A percentile compares a stretch with the other conserved stretches of the same genome.
These are phyloP conservation scores for Autographa gamma DNA, from an alignment of 2,888 invertebrate genomes.

Conservation along the genomic window DNA sequence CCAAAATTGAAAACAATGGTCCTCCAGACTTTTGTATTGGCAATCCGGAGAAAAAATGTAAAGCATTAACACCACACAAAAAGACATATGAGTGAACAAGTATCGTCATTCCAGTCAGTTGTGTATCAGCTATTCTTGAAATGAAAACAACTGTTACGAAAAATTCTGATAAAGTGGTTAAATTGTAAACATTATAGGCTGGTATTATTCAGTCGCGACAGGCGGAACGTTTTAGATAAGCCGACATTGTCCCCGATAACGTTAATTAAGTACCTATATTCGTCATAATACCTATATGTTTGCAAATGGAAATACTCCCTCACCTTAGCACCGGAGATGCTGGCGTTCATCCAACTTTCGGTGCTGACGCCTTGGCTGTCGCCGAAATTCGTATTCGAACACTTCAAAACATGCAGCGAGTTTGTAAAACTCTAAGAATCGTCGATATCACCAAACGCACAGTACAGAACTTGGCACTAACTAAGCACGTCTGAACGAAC, in stretches of 20 bases:
- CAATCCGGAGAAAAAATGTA: slow-evolving; percentile 13
- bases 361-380: slow-evolving; percentile 82
- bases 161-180: slow-evolving; percentile 61
- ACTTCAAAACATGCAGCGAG: slow-evolving; percentile 74
- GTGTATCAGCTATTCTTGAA: slow-evolving; percentile 23
- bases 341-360: slow-evolving; percentile 88
- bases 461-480: slow-evolving; percentile 75
- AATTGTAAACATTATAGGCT: slow-evolving; percentile 65
- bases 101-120: slow-evolving; percentile 20
- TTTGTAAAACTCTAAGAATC: slow-evolving; percentile 68
- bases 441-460: slow-evolving; percentile 69
- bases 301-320: slow-evolving; percentile 70
- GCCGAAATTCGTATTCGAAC: slow-evolving; percentile 78
- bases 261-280: slow-evolving; percentile 60
- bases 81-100: slow-evolving; percentile 11
- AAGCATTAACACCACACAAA: slow-evolving; percentile 6
- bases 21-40: slow-evolving; percentile 5
- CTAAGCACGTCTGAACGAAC: slow-evolving; percentile 74
- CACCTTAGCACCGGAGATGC: slow-evolving; percentile 85
- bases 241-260: slow-evolving; percentile 69
- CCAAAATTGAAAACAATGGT: slow-evolving; percentile 34
- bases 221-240: slow-evolving; percentile 73
- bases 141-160: slow-evolving; percentile 37
- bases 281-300: slow-evolving; percentile 62
- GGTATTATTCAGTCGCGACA: slow-evolving; percentile 66